Evolutionary conservation across 2,113 vertebrate species (phyloP), one percentile per base, ranked within the genome.

Genomic region (Dasypus novemcinctus): DNA sequence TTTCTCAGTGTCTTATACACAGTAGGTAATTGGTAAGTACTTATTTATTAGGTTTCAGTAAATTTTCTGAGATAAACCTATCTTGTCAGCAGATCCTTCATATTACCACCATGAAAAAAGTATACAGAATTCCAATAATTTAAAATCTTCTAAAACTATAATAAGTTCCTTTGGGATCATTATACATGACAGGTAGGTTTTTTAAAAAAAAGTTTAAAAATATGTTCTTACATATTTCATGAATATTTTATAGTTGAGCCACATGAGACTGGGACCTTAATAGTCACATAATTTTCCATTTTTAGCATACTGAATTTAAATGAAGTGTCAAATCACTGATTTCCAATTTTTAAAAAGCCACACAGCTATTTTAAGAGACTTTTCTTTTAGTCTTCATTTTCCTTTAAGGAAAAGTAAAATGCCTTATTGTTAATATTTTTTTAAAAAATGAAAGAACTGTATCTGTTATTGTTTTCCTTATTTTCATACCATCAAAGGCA

Each of bases 71-170:
- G 31, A 29, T 87, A 64, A 80, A 76, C 76, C 66, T 5, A 92
- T 25, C 5, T 81, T 49, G 9, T 83, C 52, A 91, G 72, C 38
- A 94, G 82, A 36, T 64, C 33, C 9, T 95, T 91, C 74, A 41
- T 17, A n/a, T 57, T 33, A 88, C 4, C 94, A 27, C 27, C 72
- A 86, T 41, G 49, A 68, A 79, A 74, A 85, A 46, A 81, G 54
- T 61, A 46, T 69, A 90, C 12, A 78, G 54, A 92, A 92, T 59
- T 69, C 21, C 36, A 92, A 82, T 2, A 78, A 87, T 6, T 43
- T 20, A 83, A 4, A 83, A 79, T 41, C 33, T 91, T 88, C 57
- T 83, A 75, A 96, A 95, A 89, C n/a, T 82, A 25, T 90, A 94
- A 71, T 66, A 83, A 87, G 31, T 10, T 87, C 64, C 41, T 87